phyloP scores from a whole-genome alignment of 1,140 invertebrate species.

The Pseudomyrmex pallidus region DNA sequence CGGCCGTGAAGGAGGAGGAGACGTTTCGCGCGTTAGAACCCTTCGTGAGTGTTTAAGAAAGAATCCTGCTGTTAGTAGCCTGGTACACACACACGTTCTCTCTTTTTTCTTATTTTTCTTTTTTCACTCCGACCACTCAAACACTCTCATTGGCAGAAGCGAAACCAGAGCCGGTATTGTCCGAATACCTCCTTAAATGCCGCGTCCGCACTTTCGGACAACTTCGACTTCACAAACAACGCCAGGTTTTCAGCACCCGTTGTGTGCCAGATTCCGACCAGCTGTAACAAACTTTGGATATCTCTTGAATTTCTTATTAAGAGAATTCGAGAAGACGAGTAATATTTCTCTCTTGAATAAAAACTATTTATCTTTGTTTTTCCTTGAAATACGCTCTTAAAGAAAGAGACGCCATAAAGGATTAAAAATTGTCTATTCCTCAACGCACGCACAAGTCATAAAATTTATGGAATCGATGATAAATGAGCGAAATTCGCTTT shows the following conservation, averaged over 20 bases:
- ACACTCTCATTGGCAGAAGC: neutral
- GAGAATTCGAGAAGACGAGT: constrained; percentile 38
- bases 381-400: neutral
- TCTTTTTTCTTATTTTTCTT: neutral
- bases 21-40: constrained; percentile 35
- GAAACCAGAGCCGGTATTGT: neutral
- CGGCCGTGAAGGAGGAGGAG: neutral
- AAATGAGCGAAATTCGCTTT: neutral
- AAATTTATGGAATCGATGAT: neutral
- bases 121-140: neutral
- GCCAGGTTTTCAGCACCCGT: constrained; percentile 53
- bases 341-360: constrained; percentile 9
- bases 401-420: no score
- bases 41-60: constrained; percentile 46
- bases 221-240: constrained; percentile 49
- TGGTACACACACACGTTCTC: neutral
- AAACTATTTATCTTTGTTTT: no score
- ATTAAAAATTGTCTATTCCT: no score
- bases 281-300: constrained; percentile 38
- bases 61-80: constrained; percentile 36
- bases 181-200: constrained; percentile 50
- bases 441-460: neutral
- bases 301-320: neutral
- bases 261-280: neutral
- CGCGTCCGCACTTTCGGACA: constrained; percentile 47